Percentiles rank a stretch among this genome's conserved stretches.
Evolutionary conservation across 2,113 vertebrate genomes (phyloP).

Genomic region (Formicarius rufipectus): DNA sequence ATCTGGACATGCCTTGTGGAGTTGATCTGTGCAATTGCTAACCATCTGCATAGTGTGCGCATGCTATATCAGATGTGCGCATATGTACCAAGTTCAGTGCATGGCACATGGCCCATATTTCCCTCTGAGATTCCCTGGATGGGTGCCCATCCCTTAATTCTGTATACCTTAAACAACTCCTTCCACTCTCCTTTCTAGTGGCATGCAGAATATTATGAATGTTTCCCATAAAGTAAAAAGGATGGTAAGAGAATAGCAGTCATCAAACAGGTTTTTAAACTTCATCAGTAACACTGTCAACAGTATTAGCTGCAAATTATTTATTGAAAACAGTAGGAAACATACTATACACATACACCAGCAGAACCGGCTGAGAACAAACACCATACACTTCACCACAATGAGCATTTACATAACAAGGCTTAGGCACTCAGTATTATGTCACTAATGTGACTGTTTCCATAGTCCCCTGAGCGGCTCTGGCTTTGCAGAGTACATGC

Average conservation of each 20-base stretch:
- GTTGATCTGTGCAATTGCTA: neutral
- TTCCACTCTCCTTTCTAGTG: neutral
- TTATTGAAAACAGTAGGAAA: neutral
- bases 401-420: neutral
- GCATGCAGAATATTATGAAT: neutral
- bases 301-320: neutral
- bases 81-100: conserved; percentile 23
- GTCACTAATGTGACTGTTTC: conserved; percentile 25
- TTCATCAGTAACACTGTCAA: neutral
- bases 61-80: neutral
- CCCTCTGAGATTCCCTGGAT: conserved; percentile 32
- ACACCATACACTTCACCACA: neutral
- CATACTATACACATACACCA: neutral
- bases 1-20: neutral
- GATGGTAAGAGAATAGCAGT: neutral
- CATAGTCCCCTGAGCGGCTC: neutral
- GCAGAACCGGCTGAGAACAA: conserved; percentile 3
- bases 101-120: conserved; percentile 17
- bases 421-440: neutral
- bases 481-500: conserved; percentile 36
- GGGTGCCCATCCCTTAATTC: neutral
- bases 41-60: neutral
- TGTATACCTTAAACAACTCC: neutral
- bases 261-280: neutral
- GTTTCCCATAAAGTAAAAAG: neutral